Evolutionary conservation across 2,888 invertebrate genomes (phyloP).

Genomic region (Adela reaumurella): DNA sequence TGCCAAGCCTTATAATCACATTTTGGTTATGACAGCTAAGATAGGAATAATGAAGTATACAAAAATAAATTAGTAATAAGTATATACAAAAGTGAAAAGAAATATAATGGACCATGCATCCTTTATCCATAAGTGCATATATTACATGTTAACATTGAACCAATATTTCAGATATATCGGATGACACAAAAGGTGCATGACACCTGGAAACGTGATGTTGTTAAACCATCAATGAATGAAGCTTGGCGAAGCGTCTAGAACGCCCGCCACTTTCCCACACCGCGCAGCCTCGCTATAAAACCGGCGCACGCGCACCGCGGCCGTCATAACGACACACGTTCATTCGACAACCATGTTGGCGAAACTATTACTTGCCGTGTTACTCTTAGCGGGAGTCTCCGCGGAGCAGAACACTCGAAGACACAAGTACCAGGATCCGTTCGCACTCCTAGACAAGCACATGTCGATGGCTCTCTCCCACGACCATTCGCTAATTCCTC

Average conservation of each 20-base stretch:
- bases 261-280: slow-evolving; percentile 18
- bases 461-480: neutral
- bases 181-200: neutral
- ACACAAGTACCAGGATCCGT: neutral
- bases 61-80: too few species aligned
- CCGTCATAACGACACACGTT: slow-evolving; percentile 7
- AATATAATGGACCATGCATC: too few species aligned
- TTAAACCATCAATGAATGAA: slow-evolving; percentile 29
- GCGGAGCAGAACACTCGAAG: neutral
- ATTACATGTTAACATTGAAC: too few species aligned
- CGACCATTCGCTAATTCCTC: neutral
- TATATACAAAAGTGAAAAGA: too few species aligned
- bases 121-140: too few species aligned
- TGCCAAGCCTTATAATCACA: too few species aligned
- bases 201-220: neutral
- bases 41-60: too few species aligned
- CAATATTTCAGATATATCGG: too few species aligned
- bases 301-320: slow-evolving; percentile 13
- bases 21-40: too few species aligned
- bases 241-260: slow-evolving; percentile 42
- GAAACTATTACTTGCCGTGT: neutral
- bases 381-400: neutral
- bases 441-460: neutral
- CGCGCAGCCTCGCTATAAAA: slow-evolving; percentile 40
- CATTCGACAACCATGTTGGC: neutral